phyloP scores from a whole-genome alignment of 2,888 invertebrate species.

The Acronicta psi region DNA sequence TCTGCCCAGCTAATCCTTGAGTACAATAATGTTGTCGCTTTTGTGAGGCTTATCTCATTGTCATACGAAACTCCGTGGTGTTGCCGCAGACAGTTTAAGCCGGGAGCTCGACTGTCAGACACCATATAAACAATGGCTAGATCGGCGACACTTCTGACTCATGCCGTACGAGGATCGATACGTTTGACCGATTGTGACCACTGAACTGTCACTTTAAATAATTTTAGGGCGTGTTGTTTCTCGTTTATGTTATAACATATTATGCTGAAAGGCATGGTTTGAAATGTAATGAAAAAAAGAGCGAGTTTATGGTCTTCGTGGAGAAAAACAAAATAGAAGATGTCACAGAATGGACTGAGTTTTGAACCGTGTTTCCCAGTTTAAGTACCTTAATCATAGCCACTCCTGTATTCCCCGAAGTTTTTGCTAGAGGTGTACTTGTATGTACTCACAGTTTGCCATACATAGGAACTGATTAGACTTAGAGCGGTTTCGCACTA shows the following conservation, averaged over 20 bases:
- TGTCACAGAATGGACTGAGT: too few relatives aligned
- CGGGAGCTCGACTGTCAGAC: conserved; percentile 53
- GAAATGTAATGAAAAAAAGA: too few relatives aligned
- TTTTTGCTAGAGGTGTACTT: too few relatives aligned
- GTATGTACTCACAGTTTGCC: too few relatives aligned
- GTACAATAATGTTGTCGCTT: conserved; percentile 51
- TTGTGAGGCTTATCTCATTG: conserved; percentile 53
- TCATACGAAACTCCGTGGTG: conserved; percentile 54
- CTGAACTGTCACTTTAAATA: not conserved
- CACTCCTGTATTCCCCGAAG: too few relatives aligned
- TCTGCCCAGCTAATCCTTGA: conserved; percentile 20
- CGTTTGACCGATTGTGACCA: conserved; percentile 4
- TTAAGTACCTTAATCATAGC: too few relatives aligned
- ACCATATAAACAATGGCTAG: conserved; percentile 55
- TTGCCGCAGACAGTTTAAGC: conserved; percentile 61
- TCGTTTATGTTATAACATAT: not conserved
- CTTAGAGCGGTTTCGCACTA: too few relatives aligned
- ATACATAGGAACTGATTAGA: too few relatives aligned
- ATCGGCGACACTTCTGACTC: conserved; percentile 32
- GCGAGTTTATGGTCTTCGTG: too few relatives aligned
- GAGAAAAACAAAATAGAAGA: too few relatives aligned
- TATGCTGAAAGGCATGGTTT: too few relatives aligned
- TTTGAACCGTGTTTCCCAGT: too few relatives aligned
- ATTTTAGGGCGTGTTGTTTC: not conserved
- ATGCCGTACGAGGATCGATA: conserved; percentile 18